phyloP scores from a whole-genome alignment of 2,113 vertebrate species.

The Pomatorhinus ruficollis region DNA sequence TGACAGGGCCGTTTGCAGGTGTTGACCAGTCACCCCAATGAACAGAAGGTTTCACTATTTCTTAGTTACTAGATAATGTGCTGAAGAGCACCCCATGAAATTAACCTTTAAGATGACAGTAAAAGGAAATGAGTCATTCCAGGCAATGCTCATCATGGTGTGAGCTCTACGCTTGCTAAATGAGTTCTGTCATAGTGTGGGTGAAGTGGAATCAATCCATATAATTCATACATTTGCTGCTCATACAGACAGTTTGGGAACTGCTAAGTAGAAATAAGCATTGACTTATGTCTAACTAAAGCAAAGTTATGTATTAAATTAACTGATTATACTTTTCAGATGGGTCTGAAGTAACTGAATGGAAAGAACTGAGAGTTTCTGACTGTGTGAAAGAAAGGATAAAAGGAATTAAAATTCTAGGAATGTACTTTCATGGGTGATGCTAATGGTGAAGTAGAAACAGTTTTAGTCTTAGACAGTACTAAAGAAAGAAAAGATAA shows the following conservation, averaged over 20 bases:
- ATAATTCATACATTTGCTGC: constrained; percentile 7
- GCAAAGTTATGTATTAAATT: background rate
- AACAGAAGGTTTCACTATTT: background rate
- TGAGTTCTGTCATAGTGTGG: constrained; percentile 34
- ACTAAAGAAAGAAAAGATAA: background rate
- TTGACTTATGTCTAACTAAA: background rate
- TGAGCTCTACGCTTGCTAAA: background rate
- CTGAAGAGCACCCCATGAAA: constrained; percentile 4
- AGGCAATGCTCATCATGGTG: background rate
- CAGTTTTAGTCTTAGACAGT: background rate
- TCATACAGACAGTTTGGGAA: background rate
- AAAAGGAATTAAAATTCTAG: background rate
- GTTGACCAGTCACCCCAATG: background rate
- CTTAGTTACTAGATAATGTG: background rate
- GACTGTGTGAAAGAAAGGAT: background rate
- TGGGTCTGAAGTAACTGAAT: background rate
- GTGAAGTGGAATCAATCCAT: constrained; percentile 38
- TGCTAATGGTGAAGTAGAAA: background rate
- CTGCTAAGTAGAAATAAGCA: background rate
- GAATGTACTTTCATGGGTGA: background rate
- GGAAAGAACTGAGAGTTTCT: background rate
- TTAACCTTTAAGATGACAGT: constrained; percentile 46
- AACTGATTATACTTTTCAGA: background rate
- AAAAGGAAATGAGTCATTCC: constrained; percentile 56
- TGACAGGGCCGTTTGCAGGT: background rate